phyloP scores from a whole-genome alignment of 2,797 vertebrate genomes.

The Tokudaia muenninki region DNA sequence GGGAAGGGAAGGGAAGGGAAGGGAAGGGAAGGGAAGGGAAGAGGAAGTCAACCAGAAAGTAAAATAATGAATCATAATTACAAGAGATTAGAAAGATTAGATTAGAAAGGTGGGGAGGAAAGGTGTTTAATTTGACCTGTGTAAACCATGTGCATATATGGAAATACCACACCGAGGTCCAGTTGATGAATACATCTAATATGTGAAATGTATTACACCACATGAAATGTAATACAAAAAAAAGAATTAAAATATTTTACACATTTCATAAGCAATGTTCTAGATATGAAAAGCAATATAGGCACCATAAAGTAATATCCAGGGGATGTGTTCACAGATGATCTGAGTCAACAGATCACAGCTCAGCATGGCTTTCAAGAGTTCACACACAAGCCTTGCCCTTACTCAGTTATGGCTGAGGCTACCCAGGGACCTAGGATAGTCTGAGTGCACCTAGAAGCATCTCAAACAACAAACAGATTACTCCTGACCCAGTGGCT shows the following conservation, averaged over 20 bases:
- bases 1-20: too few relatives aligned
- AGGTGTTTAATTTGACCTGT: not conserved
- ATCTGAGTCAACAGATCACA: not conserved
- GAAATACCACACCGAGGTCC: not conserved
- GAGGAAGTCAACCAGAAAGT: not conserved
- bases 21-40: accelerated
- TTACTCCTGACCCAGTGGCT: not conserved
- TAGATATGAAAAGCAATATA: not conserved
- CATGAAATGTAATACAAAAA: not conserved
- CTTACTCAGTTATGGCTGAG: not conserved
- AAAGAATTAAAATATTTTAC: not conserved
- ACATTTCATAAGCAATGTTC: not conserved
- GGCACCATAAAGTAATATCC: not conserved
- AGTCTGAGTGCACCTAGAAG: conserved; percentile 23
- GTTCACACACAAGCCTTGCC: not conserved
- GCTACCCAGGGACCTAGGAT: not conserved
- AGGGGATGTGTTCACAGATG: not conserved
- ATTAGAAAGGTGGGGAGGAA: not conserved
- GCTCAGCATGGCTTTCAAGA: not conserved
- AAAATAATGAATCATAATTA: not conserved
- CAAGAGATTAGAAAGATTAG: not conserved
- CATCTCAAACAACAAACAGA: conserved; percentile 11
- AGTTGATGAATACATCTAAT: not conserved
- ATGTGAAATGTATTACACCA: not conserved
- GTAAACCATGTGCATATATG: not conserved